Percentiles rank a stretch among this genome's conserved stretches.
Evolutionary conservation across 2,113 vertebrate species (phyloP).

Genomic region (Amblyopsis rosae): DNA sequence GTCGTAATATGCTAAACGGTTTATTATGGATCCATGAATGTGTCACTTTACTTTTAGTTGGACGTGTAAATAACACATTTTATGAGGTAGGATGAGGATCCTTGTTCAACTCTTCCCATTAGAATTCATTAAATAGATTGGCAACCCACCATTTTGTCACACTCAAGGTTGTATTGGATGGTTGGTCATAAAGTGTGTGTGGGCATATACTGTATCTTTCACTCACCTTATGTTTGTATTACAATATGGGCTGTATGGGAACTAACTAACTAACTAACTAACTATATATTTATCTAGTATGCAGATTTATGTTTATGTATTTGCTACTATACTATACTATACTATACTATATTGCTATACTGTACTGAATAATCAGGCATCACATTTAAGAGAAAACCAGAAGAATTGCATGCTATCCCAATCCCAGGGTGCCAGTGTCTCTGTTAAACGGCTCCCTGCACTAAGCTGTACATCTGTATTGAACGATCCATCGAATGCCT

Average conservation of each 20-base stretch:
- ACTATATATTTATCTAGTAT: too few species aligned
- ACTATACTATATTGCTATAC: too few species aligned
- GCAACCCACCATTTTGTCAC: conserved; percentile 20
- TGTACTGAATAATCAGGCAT: too few species aligned
- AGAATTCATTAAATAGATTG: conserved; percentile 12
- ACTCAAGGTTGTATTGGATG: conserved; percentile 32
- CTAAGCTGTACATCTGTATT: not conserved
- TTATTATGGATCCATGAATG: conserved; percentile 3
- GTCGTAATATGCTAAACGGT: not conserved
- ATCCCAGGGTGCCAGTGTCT: not conserved
- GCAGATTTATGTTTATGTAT: too few species aligned
- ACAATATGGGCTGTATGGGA: too few species aligned
- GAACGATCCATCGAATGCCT: not conserved
- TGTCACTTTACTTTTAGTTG: conserved; percentile 6
- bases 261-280: too few species aligned
- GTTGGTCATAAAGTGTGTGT: conserved; percentile 22
- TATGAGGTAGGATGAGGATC: not conserved
- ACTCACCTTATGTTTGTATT: too few species aligned
- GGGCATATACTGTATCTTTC: conserved; percentile 1
- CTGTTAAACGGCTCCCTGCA: not conserved
- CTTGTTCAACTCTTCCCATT: not conserved
- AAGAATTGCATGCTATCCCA: not conserved
- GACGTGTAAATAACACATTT: conserved; percentile 4
- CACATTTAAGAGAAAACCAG: not conserved
- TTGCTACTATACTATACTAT: too few species aligned